Evolutionary conservation across 1,140 invertebrate genomes (phyloP), one percentile per base, ranked within the genome.

Genomic region (Solenopsis fugax): DNA sequence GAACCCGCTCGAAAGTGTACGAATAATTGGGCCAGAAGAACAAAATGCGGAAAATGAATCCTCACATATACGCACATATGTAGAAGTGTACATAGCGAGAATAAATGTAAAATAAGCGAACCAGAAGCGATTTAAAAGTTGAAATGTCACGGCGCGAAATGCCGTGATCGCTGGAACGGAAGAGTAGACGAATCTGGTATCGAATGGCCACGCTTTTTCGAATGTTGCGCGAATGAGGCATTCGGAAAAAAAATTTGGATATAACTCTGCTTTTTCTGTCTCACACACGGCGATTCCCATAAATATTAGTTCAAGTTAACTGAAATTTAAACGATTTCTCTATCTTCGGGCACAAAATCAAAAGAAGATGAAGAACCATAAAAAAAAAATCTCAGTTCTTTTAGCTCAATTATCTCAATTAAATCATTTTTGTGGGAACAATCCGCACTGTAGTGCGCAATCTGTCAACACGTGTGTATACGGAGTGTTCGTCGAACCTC

Each of bases 51-150:
- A 73, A 48, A 54, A 73, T 72, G 54, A 45, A 73, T 50, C 18
- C 73, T 73, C 69, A 50, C 21, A 24, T 52, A 65, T 45, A 69
- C 34, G 10, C 50, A 41, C 21, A n/a, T 16, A 48, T 65, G 80
- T 60, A 60, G 54, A 50, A 29, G 69, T 84, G 54, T 84, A 84
- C n/a, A 75, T 84, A 75, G 50, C 67, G 41, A 75, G 41, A 73
- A 56, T 84, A 75, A 84, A 84, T 84, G 80, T 84, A 84, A 84
- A 84, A 84, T 84, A 84, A 84, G 80, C 41, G 69, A 84, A 84
- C 69, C 69, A 84, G 80, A 84, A 84, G 45, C 54, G 69, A 75
- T 84, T 73, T 84, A 29, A 81, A 81, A 81, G 80, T 84, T 56
- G 69, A 48, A 84, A 84, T 73, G 52, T 56, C 54, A 50, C 13